Evolutionary conservation across 1,140 invertebrate genomes (phyloP).

Genomic region (Bombus impatiens): DNA sequence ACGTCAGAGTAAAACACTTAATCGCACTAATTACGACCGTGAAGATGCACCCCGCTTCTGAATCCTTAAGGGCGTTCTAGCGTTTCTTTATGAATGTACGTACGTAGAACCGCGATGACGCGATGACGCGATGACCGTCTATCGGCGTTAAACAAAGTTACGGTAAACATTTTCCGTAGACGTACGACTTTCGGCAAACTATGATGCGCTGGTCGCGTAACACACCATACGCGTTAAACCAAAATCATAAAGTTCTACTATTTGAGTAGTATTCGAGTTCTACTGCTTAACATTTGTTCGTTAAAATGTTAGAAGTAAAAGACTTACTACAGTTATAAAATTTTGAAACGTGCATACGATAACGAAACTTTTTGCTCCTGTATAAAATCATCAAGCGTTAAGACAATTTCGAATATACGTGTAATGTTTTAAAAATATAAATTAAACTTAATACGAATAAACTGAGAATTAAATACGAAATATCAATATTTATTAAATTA

Average conservation of each 20-base stretch:
- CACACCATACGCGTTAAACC: too few species aligned
- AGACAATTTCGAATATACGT: neutral
- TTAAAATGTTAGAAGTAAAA: neutral
- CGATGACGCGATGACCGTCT: neutral
- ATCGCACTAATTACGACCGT: neutral
- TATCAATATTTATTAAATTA: conserved; percentile 3
- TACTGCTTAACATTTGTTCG: neutral
- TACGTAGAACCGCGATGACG: too few species aligned
- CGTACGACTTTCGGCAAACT: too few species aligned
- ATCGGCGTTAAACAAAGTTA: too few species aligned
- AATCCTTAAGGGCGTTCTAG: neutral
- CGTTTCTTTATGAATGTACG: too few species aligned
- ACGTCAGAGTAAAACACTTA: neutral
- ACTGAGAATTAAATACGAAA: neutral
- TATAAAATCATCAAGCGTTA: neutral
- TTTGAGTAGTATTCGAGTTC: neutral
- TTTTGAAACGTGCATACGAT: neutral
- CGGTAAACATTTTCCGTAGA: too few species aligned
- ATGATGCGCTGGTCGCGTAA: too few species aligned
- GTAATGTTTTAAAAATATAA: neutral
- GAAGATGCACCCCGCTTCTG: neutral
- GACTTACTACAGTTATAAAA: neutral
- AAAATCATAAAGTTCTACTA: too few species aligned
- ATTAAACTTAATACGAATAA: neutral
- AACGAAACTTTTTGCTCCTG: neutral